phyloP scores from a whole-genome alignment of 2,888 invertebrate genomes.

The Eupithecia exiguata region DNA sequence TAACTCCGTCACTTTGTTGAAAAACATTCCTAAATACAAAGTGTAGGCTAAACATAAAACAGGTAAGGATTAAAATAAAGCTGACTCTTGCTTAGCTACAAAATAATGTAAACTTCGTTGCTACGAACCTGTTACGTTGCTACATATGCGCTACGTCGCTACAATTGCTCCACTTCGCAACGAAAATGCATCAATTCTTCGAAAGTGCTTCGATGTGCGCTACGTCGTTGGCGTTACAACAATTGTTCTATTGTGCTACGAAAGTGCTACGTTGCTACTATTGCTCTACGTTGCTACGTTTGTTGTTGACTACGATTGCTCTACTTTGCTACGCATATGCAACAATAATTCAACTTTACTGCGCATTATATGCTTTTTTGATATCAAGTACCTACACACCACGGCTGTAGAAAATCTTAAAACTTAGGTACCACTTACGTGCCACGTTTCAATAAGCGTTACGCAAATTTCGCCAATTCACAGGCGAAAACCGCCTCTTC shows the following conservation, averaged over 20 bases:
- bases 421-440: constrained; percentile 5
- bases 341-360: not conserved
- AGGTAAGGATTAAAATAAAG: not conserved
- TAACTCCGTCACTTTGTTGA: too few species aligned
- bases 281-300: too few species aligned
- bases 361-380: not conserved
- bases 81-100: not conserved
- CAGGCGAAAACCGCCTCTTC: constrained; percentile 26
- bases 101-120: not conserved
- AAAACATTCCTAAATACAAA: too few species aligned
- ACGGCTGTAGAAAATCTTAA: not conserved
- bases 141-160: not conserved
- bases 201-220: too few species aligned
- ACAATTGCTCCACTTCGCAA: not conserved
- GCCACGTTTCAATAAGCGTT: constrained; percentile 7
- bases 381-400: not conserved
- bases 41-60: too few species aligned
- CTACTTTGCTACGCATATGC: not conserved
- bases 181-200: too few species aligned
- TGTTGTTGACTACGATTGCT: not conserved
- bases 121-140: not conserved
- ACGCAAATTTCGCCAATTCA: constrained; percentile 10
- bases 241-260: too few species aligned
- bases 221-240: too few species aligned
- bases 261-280: too few species aligned